A percentile compares a stretch with the other conserved stretches of the same genome.
Evolutionary conservation across 2,797 vertebrate genomes (phyloP).

Genomic region (Buphagus erythrorhynchus): DNA sequence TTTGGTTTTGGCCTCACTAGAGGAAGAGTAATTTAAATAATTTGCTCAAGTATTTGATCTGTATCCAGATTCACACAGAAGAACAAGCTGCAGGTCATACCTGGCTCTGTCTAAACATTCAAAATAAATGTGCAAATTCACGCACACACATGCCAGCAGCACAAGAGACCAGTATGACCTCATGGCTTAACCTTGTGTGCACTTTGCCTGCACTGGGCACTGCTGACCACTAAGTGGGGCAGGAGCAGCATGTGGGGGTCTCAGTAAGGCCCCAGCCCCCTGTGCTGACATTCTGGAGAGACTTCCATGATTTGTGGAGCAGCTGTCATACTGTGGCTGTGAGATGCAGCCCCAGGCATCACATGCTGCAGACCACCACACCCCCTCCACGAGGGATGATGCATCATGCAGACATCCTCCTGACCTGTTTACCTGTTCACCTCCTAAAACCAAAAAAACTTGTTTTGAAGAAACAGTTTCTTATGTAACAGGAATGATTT

Average conservation of each 20-base stretch:
- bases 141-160: rapidly evolving
- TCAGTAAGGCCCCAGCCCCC: rapidly evolving
- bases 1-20: background rate
- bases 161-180: rapidly evolving
- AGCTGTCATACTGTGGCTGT: rapidly evolving
- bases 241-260: rapidly evolving
- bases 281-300: rapidly evolving
- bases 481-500: background rate
- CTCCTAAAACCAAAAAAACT: background rate
- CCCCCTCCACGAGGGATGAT: rapidly evolving
- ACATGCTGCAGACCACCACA: background rate
- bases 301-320: background rate
- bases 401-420: rapidly evolving
- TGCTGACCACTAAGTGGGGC: background rate
- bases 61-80: background rate
- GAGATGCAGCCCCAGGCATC: background rate
- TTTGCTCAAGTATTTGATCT: background rate
- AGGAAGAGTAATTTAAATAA: background rate
- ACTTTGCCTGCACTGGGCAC: background rate
- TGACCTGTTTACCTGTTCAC: background rate
- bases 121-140: background rate
- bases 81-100: background rate
- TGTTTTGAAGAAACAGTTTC: background rate
- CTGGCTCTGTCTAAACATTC: background rate
- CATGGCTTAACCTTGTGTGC: rapidly evolving